These are phyloP conservation scores for Synchiropus splendidus DNA, from an alignment of 2,113 vertebrate species.

Conservation along the genomic window DNA sequence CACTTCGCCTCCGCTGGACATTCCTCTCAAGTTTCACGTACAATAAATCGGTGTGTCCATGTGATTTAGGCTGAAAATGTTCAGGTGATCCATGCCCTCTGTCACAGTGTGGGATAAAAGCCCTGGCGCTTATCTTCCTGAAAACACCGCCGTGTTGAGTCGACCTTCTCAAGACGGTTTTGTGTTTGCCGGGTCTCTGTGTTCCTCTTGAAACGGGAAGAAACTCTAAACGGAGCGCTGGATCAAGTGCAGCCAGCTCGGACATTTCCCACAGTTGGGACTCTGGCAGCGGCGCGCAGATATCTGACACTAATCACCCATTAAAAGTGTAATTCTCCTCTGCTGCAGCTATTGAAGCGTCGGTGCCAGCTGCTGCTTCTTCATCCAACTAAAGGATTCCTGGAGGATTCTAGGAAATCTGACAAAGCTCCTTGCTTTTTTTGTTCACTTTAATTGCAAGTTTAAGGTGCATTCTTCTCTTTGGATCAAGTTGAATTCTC, in stretches of 20 bases:
- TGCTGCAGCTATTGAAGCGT: conserved; percentile 36
- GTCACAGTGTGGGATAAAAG: conserved; percentile 10
- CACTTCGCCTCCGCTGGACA: not conserved
- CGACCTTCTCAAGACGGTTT: conserved; percentile 33
- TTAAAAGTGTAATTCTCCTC: conserved; percentile 59
- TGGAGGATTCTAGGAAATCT: conserved; percentile 8
- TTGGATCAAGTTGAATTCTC: too few relatives aligned
- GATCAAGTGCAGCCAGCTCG: conserved; percentile 59
- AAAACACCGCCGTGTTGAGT: conserved; percentile 37
- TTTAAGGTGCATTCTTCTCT: not conserved
- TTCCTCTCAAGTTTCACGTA: conserved; percentile 14
- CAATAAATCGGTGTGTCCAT: too few relatives aligned
- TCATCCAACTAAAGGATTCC: conserved; percentile 43
- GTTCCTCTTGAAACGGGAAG: conserved; percentile 37
- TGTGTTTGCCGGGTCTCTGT: conserved; percentile 25
- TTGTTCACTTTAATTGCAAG: not conserved
- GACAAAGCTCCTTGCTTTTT: not conserved
- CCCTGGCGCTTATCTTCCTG: conserved; percentile 34
- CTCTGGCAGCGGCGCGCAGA: conserved; percentile 51
- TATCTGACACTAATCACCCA: conserved; percentile 74
- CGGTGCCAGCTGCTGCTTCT: conserved; percentile 61
- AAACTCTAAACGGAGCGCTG: conserved; percentile 60
- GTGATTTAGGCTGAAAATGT: too few relatives aligned
- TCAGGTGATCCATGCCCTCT: conserved; percentile 10
- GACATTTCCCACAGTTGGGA: conserved; percentile 65